phyloP scores from a whole-genome alignment of 2,797 vertebrate genomes.

The Cygnus olor region DNA sequence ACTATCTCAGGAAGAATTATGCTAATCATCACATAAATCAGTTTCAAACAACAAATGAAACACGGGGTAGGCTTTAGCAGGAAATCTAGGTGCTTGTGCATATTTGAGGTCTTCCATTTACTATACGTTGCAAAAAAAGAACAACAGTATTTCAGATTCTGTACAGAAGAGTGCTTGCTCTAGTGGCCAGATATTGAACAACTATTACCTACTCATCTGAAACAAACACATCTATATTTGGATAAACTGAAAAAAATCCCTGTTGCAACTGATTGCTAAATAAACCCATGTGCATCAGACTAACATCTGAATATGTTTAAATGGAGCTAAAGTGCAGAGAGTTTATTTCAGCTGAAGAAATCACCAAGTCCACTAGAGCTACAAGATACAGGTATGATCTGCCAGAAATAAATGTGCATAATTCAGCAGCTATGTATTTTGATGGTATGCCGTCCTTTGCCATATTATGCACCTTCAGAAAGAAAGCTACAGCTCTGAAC shows the following conservation, averaged over 20 bases:
- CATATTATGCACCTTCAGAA: background rate
- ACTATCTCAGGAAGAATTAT: background rate
- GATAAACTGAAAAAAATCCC: background rate
- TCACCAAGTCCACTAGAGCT: background rate
- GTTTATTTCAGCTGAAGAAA: background rate
- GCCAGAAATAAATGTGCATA: background rate
- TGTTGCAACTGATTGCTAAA: background rate
- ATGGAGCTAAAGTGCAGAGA: background rate
- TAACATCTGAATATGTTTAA: background rate
- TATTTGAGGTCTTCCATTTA: background rate
- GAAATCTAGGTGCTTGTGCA: accelerated
- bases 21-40: background rate
- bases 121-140: accelerated
- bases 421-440: background rate
- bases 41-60: background rate
- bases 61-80: background rate
- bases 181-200: background rate
- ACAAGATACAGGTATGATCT: background rate
- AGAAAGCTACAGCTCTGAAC: background rate
- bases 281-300: background rate
- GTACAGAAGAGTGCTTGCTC: background rate
- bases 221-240: background rate
- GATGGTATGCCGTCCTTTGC: background rate
- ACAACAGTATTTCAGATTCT: background rate
- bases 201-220: background rate